Percentiles rank a stretch among this genome's conserved stretches.
Conservation (phyloP, 2,113 vertebrate species). For the Platanista minor region DNA sequence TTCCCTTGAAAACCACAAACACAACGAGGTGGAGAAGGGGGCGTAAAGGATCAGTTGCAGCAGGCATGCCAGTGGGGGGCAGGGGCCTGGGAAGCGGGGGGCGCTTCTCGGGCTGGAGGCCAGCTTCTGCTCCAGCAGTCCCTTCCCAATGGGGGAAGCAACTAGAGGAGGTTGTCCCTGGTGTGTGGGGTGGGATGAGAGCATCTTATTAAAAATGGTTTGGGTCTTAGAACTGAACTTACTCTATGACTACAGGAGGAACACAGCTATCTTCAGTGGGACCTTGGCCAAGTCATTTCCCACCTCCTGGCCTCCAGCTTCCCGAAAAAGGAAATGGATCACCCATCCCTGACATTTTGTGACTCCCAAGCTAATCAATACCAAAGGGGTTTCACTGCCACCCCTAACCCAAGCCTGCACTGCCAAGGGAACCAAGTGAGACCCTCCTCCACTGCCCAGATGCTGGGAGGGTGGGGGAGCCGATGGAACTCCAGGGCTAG, state of each 20-base stretch:
- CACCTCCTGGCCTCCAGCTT: background rate
- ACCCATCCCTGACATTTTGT: background rate
- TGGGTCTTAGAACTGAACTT: background rate
- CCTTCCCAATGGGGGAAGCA: background rate
- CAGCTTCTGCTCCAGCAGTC: background rate
- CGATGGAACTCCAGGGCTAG: background rate
- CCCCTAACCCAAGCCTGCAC: background rate
- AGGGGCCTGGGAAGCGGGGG: background rate
- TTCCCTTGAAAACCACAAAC: slow-evolving; percentile 33
- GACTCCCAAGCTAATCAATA: background rate
- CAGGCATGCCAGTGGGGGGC: background rate
- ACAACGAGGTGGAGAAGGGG: background rate
- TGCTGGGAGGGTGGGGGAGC: background rate
- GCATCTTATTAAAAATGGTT: background rate
- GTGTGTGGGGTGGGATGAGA: background rate
- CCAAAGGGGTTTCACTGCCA: background rate
- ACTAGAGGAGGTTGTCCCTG: background rate
- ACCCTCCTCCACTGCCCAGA: background rate
- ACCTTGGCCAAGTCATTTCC: background rate
- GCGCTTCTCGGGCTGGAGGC: background rate
- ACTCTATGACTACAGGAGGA: background rate
- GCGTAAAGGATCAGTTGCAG: background rate
- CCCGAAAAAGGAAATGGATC: background rate
- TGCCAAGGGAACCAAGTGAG: background rate
- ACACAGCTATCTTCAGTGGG: background rate